Evolutionary conservation across 2,888 invertebrate species (phyloP), one percentile per base, ranked within the genome.

Genomic region (Ormyrus thymus): DNA sequence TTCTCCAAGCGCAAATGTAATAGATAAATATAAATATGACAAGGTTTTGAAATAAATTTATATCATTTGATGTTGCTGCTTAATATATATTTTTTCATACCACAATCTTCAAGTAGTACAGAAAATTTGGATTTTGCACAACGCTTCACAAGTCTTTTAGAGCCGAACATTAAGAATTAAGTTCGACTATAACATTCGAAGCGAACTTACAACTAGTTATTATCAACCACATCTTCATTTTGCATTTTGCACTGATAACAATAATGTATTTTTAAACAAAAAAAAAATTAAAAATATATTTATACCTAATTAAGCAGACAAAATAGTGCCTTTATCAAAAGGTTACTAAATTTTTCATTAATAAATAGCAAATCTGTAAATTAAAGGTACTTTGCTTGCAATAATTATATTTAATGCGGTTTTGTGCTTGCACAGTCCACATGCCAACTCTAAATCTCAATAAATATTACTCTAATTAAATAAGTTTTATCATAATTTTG

Each of bases 141-240:
- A 66, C 10, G 50, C 29, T 65, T 77, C 13, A 75, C 77, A 77
- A 50, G 73, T 29, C n/a, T 62, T 55, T 71, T n/a, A 50, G 64
- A 74, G 48, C 45, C 70, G 69, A 66, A 74, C 46, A 59, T 65
- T 13, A 66, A 71, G 53, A 10, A 9, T 7, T 68, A 58, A 8
- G 64, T 80, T 69, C 66, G 73, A 62, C 68, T 29, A 56, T 56
- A 68, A 58, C 53, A 72, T 69, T 62, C 45, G 61, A 71, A 81
- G 65, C 59, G n/a, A 15, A 51, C 78, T 81, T 81, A 81, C 3
- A 76, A 73, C 81, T 82, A 82, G 51, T 82, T 82, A 82, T 82
- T 82, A 81, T 82, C 82, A 79, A 81, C 72, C 82, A 82, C 82
- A 77, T 78, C 46, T 76, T 76, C 53, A 62, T 55, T 65, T 66